A percentile compares a stretch with the other conserved stretches of the same genome.
Conservation (phyloP, 2,113 vertebrate species). For the Onychostoma macrolepis region DNA sequence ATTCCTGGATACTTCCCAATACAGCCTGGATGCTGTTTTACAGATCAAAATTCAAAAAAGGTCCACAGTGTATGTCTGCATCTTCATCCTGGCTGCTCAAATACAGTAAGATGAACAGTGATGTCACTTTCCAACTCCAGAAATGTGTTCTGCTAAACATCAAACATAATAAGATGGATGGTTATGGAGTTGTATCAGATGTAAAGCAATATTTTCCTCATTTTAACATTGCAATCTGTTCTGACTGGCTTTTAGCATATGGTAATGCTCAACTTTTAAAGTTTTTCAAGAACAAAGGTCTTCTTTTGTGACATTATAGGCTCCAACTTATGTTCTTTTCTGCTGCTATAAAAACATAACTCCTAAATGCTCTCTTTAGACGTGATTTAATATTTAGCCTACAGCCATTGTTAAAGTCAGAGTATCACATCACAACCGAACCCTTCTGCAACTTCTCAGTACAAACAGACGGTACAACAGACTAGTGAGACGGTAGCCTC, state of each 20-base stretch:
- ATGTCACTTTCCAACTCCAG: background rate
- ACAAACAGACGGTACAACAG: conserved; percentile 5
- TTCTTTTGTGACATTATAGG: background rate
- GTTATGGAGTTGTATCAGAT: conserved; percentile 7
- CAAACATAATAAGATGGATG: conserved; percentile 8
- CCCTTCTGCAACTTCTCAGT: conserved; percentile 4
- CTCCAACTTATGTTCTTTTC: background rate
- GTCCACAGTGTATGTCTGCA: background rate
- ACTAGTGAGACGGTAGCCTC: conserved; percentile 4
- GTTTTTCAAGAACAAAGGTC: background rate
- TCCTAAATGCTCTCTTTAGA: background rate
- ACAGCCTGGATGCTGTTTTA: background rate
- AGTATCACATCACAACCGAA: conserved; percentile 21
- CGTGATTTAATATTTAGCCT: conserved; percentile 34
- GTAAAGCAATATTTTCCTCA: background rate
- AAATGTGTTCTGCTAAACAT: conserved; percentile 1
- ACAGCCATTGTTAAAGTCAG: conserved; percentile 20
- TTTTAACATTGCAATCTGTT: background rate
- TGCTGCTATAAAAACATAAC: conserved; percentile 13
- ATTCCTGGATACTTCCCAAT: background rate
- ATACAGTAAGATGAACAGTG: background rate
- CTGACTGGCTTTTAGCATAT: conserved; percentile 11
- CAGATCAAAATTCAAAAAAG: background rate
- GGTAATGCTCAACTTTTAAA: background rate
- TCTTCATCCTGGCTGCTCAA: background rate